A percentile compares a stretch with the other conserved stretches of the same genome.
These are phyloP conservation scores for Anarhynchus alexandrinus DNA, from an alignment of 2,113 vertebrate species.

Conservation along the genomic window DNA sequence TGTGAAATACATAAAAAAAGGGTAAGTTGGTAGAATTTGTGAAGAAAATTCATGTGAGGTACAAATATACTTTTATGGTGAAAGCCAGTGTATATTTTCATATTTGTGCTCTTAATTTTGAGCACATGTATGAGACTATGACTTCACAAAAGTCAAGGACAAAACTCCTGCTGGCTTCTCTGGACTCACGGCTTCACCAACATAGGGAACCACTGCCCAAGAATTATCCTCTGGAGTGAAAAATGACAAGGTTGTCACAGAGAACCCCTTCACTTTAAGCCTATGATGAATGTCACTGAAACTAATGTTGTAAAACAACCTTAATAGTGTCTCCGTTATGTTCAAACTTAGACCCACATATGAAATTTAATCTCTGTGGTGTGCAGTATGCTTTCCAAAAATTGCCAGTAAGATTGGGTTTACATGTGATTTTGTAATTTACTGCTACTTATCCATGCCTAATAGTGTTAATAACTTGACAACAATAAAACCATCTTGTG, in stretches of 20 bases:
- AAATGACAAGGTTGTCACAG: neutral
- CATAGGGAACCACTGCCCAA: accelerated
- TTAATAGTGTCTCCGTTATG: neutral
- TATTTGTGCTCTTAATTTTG: neutral
- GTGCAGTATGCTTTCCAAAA: neutral
- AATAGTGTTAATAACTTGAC: neutral
- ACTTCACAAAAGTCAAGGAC: neutral
- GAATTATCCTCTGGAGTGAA: neutral
- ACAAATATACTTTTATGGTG: neutral
- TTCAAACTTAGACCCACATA: neutral
- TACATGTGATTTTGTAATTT: neutral
- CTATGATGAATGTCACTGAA: neutral
- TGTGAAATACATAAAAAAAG: neutral
- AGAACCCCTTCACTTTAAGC: neutral
- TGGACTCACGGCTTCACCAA: neutral
- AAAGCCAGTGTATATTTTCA: neutral
- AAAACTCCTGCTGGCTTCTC: neutral
- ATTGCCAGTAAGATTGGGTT: neutral
- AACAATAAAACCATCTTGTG: neutral
- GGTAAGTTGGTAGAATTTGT: neutral
- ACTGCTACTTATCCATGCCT: neutral
- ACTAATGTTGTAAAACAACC: neutral
- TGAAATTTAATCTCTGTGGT: neutral
- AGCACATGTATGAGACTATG: neutral
- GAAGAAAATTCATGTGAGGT: neutral